Percentiles rank a stretch among this genome's conserved stretches.
phyloP scores from a whole-genome alignment of 2,888 invertebrate genomes.

The Cecidostiba fungosa region DNA sequence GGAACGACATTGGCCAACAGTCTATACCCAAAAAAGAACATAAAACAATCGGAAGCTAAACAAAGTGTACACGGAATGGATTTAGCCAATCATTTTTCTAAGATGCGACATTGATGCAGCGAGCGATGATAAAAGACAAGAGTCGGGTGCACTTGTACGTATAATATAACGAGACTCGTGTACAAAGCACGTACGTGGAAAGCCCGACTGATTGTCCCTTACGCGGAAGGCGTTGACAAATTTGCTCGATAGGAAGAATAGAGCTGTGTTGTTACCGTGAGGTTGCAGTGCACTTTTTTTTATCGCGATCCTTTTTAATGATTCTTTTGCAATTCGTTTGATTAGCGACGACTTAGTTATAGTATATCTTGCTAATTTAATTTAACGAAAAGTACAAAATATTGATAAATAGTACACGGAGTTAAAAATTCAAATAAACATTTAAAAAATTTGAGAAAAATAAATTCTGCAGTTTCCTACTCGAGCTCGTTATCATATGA shows the following conservation, averaged over 20 bases:
- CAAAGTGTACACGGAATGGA: constrained; percentile 15
- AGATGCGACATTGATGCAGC: constrained; percentile 10
- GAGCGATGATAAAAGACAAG: constrained; percentile 3
- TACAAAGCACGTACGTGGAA: constrained; percentile 58
- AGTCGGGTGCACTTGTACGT: not conserved
- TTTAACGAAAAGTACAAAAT: no score
- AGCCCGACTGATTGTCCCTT: constrained; percentile 46
- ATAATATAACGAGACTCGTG: constrained; percentile 24
- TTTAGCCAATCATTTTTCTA: constrained; percentile 39
- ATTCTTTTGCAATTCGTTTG: not conserved
- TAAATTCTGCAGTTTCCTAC: not conserved
- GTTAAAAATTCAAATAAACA: no score
- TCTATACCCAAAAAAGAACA: not conserved
- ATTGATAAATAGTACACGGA: no score
- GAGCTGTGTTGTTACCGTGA: not conserved
- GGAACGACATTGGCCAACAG: constrained; percentile 13
- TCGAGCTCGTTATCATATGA: not conserved
- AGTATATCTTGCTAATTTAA: not conserved
- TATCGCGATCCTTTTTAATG: not conserved
- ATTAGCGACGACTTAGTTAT: not conserved
- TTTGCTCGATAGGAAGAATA: constrained; percentile 37
- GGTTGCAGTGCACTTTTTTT: not conserved
- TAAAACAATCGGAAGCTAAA: constrained; percentile 4
- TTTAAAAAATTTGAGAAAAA: no score
- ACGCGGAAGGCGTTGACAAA: constrained; percentile 57